Percentiles rank a stretch among this genome's conserved stretches.
These are phyloP conservation scores for Scomber scombrus DNA, from an alignment of 2,113 vertebrate species.

Conservation along the genomic window DNA sequence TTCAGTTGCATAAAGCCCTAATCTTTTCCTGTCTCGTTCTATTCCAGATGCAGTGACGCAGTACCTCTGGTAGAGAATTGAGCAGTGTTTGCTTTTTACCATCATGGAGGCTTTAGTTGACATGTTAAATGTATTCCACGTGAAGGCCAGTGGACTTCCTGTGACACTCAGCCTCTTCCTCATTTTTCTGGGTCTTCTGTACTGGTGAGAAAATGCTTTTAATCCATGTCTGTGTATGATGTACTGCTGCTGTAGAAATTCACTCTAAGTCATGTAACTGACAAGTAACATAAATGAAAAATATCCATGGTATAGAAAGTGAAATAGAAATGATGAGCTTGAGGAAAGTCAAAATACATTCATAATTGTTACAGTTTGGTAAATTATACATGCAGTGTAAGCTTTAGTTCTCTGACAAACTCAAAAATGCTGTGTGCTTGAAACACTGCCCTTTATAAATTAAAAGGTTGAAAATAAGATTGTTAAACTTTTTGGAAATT, in stretches of 20 bases:
- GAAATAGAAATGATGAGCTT: too few species aligned
- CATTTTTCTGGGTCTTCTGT: conserved; percentile 87
- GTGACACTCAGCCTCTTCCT: conserved; percentile 82
- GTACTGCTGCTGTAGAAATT: background rate
- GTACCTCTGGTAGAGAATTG: background rate
- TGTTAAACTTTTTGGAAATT: background rate
- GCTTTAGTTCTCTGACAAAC: too few species aligned
- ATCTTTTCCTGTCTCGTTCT: background rate
- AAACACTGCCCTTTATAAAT: too few species aligned
- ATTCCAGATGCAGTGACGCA: background rate
- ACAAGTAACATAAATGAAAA: background rate
- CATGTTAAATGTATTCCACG: conserved; percentile 57
- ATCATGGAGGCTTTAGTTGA: conserved; percentile 68
- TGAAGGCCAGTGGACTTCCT: conserved; percentile 62
- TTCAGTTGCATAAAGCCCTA: background rate
- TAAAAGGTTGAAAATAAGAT: background rate
- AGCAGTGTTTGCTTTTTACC: background rate
- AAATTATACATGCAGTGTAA: too few species aligned
- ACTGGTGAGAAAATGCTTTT: conserved; percentile 85
- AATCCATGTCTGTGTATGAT: background rate
- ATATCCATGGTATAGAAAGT: too few species aligned
- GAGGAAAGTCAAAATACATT: too few species aligned
- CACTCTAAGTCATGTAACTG: background rate
- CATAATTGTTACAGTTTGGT: too few species aligned
- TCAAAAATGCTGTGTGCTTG: too few species aligned